phyloP scores from a whole-genome alignment of 2,888 invertebrate species.

The Coremacera marginata region DNA sequence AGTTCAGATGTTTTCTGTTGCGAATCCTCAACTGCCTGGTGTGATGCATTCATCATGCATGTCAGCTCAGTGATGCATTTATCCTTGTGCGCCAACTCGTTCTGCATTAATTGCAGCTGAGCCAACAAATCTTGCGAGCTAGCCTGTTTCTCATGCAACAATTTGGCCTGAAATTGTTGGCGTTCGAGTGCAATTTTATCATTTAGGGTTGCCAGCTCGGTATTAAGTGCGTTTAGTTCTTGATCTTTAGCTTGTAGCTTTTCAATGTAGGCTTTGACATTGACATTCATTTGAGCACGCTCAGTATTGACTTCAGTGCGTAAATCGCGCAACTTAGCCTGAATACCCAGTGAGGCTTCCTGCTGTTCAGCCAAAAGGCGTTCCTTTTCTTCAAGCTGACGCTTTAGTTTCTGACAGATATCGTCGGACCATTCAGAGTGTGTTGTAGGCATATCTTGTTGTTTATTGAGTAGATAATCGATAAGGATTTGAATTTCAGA shows the following conservation, averaged over 20 bases:
- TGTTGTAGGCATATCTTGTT: conserved; percentile 81
- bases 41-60: conserved; percentile 60
- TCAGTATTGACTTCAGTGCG: conserved; percentile 71
- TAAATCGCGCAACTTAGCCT: conserved; percentile 83
- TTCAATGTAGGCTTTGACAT: conserved; percentile 62
- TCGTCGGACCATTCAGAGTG: conserved; percentile 92
- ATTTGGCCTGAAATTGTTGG: conserved; percentile 65
- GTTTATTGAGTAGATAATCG: conserved; percentile 89
- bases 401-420: conserved; percentile 86
- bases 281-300: conserved; percentile 63
- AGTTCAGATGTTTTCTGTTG: conserved; percentile 62
- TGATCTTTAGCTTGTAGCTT: conserved; percentile 63
- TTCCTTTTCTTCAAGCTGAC: conserved; percentile 89
- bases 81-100: conserved; percentile 64
- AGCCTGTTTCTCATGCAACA: conserved; percentile 64
- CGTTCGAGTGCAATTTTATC: conserved; percentile 65
- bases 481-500: conserved; percentile 91
- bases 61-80: conserved; percentile 64
- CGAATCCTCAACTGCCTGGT: conserved; percentile 59
- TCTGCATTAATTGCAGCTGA: conserved; percentile 64
- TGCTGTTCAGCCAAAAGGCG: conserved; percentile 81
- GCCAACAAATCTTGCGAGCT: conserved; percentile 63
- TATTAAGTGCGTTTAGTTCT: conserved; percentile 60
- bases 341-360: conserved; percentile 80
- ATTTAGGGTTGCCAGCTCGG: conserved; percentile 62